Base-by-base conservation (phyloP, 2,888 invertebrate genomes). In the Synergus itoensis region DNA sequence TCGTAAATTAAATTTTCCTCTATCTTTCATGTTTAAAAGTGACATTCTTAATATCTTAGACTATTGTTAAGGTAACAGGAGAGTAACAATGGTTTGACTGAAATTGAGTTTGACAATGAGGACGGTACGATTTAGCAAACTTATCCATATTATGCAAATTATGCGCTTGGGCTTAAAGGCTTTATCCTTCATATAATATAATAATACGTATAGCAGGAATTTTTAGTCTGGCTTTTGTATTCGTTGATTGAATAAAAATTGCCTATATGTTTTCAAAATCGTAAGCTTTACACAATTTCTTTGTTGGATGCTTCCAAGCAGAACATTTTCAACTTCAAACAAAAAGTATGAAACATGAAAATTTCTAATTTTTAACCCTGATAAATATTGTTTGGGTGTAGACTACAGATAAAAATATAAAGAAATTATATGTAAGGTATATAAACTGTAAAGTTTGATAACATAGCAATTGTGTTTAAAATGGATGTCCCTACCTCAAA, bases 121-220 rank as follows among this genome's bases (percentile, higher is more conserved):
- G 4, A 60, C 60, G 21, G 60, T 60, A 60, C 60, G 60, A 60
- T 60, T 60, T 60, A 60, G 60, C 8, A 60, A 60, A 60, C 60
- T 60, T 60, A 60, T 60, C 60, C 60, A 60, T 9, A 60, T 60
- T 18, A 21, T 21, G 60, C 12, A 60, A 60, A 60, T 21, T 21
- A 60, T 60, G 18, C 11, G 60, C 21, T 60, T 60, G 21, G 8
- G 11, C 21, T 60, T 60, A 12, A 53, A 21, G 21, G 60, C 60
- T 60, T 60, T 60, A 60, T 11, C 60, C 4, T 21, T 60, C 28
- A 28, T 28, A 28, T 3, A 28, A 28, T 28, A 28, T 28, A 28
- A 28, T 28, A 28, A 21, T 12, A 60, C 21, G 21, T 60, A 21
- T 21, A 21, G 21, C 18, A 12, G 60, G 21, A 12, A 60, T 60